phyloP scores from a whole-genome alignment of 2,888 invertebrate species.

The Synanthedon formicaeformis region DNA sequence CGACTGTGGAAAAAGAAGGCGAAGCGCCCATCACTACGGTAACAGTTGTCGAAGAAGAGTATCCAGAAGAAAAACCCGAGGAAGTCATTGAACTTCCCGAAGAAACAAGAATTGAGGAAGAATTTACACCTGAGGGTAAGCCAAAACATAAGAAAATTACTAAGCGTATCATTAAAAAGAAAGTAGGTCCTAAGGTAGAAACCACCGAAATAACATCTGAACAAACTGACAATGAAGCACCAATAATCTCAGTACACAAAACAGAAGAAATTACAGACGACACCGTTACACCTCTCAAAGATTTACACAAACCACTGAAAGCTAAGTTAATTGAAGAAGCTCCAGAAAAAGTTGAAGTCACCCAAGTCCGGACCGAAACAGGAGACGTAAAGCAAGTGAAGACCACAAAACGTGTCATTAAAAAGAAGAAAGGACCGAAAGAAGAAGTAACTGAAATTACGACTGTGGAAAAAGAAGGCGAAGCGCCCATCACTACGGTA shows the following conservation, averaged over 20 bases:
- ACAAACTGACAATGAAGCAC: slow-evolving; percentile 25
- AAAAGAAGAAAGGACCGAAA: slow-evolving; percentile 6
- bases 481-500: slow-evolving; percentile 25
- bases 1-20: slow-evolving; percentile 31
- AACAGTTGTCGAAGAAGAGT: slow-evolving; percentile 28
- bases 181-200: slow-evolving; percentile 30
- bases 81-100: slow-evolving; percentile 26
- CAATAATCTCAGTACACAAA: slow-evolving; percentile 9
- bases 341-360: slow-evolving; percentile 5
- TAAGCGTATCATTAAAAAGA: slow-evolving; percentile 26
- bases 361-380: slow-evolving; percentile 9
- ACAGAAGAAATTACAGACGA: slow-evolving; percentile 7
- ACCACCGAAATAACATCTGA: slow-evolving; percentile 27
- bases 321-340: slow-evolving; percentile 14
- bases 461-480: slow-evolving; percentile 32
- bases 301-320: slow-evolving; percentile 17
- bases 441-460: slow-evolving; percentile 30
- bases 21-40: slow-evolving; percentile 25
- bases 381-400: slow-evolving; percentile 9
- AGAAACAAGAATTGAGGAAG: slow-evolving; percentile 15
- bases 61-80: slow-evolving; percentile 17
- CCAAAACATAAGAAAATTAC: slow-evolving; percentile 10
- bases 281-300: slow-evolving; percentile 15
- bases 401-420: slow-evolving; percentile 6
- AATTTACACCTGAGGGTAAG: slow-evolving; percentile 16